Evolutionary conservation across 2,113 vertebrate species (phyloP).

Genomic region (Neogobius melanostomus): DNA sequence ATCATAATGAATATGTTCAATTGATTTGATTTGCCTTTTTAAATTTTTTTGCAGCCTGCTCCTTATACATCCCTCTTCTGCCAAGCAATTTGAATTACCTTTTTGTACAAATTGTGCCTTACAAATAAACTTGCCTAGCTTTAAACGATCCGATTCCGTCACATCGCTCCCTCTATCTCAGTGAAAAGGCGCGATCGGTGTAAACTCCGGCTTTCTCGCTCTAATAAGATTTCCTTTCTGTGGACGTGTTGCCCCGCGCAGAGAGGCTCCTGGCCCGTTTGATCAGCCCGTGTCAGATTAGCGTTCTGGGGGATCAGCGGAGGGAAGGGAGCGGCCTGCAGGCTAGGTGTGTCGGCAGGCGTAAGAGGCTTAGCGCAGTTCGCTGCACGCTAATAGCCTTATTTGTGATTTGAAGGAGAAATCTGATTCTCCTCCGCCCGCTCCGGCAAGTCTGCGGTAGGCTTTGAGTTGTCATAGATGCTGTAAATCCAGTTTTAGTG

Average conservation of each 20-base stretch:
- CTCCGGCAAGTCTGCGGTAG: conserved; percentile 60
- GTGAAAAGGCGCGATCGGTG: conserved; percentile 45
- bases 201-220: conserved; percentile 53
- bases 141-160: too few relatives aligned
- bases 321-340: conserved; percentile 60
- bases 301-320: conserved; percentile 61
- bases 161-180: too few relatives aligned
- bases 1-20: too few relatives aligned
- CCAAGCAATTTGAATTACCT: too few relatives aligned
- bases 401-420: conserved; percentile 48
- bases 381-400: conserved; percentile 71
- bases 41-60: too few relatives aligned
- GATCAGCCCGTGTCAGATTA: conserved; percentile 79
- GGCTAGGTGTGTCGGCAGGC: conserved; percentile 75
- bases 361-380: conserved; percentile 74
- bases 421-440: conserved; percentile 60
- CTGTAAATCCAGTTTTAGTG: conserved; percentile 67
- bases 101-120: too few relatives aligned
- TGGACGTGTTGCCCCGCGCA: conserved; percentile 70
- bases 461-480: conserved; percentile 65
- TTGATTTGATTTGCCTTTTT: too few relatives aligned
- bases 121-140: too few relatives aligned
- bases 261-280: conserved; percentile 72
- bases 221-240: conserved; percentile 78
- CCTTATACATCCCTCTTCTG: too few relatives aligned